Evolutionary conservation across 2,113 vertebrate species (phyloP), one percentile per base, ranked within the genome.

Genomic region (Protomyctophum bolini): DNA sequence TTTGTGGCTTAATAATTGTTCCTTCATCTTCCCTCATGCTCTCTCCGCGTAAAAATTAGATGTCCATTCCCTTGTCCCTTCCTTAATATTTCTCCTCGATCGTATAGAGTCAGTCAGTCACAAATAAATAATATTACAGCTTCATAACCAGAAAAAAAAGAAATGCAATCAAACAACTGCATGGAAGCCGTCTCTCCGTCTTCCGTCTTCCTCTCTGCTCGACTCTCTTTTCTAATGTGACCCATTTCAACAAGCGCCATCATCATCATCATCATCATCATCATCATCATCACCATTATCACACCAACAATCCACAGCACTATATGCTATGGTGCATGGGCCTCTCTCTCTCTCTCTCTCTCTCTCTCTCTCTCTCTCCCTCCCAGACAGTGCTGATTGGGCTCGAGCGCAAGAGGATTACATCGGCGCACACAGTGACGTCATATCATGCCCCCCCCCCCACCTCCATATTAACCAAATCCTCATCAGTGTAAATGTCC

Each of bases 381-480:
- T 89, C 91, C 95, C 88, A 91, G 92, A 93, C 92, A 94, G 95
- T 95, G 96, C 94, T 95, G 95, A 96, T 95, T 94, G 94, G 95
- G 92, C 94, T 95, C 92, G 21, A 91, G 93, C 94, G 94, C 95
- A 93, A 95, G 92, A 95, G 95, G 97, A 97, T 98, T 99, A 98
- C 96, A 97, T 95, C 94, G 95, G 94, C 95, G 94, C 95, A 94
- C 95, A 94, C 93, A 93, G 93, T 99, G 97, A 98, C 97, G 97
- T 99, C 96, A 98, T 94, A 94, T 21, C 21, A 21, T 21, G 21
- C 21, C 21, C 21, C 21, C 21, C 21, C 89, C 94, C 91, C 90
- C 90, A 91, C 50, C 33, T 83, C 93, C 92, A 94, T 93, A 96
- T 95, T 94, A 94, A 95, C 94, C 94, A 96, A 96, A 97, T 95